A percentile compares a stretch with the other conserved stretches of the same genome.
phyloP scores from a whole-genome alignment of 2,113 vertebrate genomes.

The Scalopus aquaticus region DNA sequence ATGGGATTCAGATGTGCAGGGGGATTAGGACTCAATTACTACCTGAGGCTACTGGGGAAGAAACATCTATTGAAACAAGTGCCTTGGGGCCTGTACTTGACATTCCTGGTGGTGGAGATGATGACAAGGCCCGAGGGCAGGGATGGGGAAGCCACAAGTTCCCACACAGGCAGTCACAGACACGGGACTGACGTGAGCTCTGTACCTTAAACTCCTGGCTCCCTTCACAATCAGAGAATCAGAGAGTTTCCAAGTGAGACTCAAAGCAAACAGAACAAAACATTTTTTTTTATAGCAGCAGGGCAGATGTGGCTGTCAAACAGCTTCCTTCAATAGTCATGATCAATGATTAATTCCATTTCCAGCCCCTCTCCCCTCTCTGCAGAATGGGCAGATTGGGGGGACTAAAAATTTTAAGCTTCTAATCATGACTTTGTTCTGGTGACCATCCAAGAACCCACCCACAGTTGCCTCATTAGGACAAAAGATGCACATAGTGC shows the following conservation, averaged over 20 bases:
- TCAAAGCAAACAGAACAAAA: background rate
- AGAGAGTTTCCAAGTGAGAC: background rate
- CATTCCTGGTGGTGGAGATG: background rate
- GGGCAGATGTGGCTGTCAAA: background rate
- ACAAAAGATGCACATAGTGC: too few relatives aligned
- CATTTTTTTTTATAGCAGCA: background rate
- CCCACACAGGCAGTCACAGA: background rate
- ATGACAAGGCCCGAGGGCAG: background rate
- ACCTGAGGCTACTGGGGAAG: background rate
- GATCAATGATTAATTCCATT: background rate
- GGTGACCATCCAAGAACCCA: background rate
- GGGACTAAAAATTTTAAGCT: background rate
- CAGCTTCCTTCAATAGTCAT: background rate
- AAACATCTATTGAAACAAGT: background rate
- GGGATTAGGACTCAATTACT: conserved; percentile 1
- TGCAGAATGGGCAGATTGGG: background rate
- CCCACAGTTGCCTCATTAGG: too few relatives aligned
- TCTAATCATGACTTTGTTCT: background rate
- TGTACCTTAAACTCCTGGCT: background rate
- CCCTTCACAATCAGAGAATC: background rate
- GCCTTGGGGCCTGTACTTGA: background rate
- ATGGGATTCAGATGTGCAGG: background rate
- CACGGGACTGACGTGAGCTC: background rate
- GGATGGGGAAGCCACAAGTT: background rate
- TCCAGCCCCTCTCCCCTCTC: background rate